Conservation (phyloP, 1,140 invertebrate species). For the Anastrepha ludens region DNA sequence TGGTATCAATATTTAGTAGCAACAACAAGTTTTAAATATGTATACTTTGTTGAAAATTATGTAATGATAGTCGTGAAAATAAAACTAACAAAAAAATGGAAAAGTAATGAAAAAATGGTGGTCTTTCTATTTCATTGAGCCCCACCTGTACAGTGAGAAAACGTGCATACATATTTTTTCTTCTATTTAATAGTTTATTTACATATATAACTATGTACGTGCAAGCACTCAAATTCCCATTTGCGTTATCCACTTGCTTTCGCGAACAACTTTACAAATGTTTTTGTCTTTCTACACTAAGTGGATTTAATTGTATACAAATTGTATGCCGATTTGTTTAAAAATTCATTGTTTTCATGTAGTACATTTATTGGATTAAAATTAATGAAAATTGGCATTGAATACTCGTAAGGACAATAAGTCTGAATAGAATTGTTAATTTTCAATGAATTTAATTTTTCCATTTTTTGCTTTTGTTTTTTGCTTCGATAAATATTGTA, state of each 20-base stretch:
- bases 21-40: too few species aligned
- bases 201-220: not conserved
- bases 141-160: too few species aligned
- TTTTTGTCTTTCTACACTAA: not conserved
- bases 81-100: too few species aligned
- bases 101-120: too few species aligned
- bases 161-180: too few species aligned
- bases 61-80: too few species aligned
- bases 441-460: not conserved
- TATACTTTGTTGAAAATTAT: too few species aligned
- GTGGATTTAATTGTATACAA: slow-evolving; percentile 38
- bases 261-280: not conserved
- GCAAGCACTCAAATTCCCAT: not conserved
- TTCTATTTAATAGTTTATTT: not conserved
- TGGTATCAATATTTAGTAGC: too few species aligned
- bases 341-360: not conserved
- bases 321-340: slow-evolving; percentile 23
- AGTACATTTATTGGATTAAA: slow-evolving; percentile 7
- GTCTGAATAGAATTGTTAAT: not conserved
- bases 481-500: too few species aligned
- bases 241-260: not conserved
- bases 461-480: not conserved
- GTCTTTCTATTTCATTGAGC: too few species aligned
- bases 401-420: not conserved
- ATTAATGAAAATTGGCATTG: not conserved